A percentile compares a stretch with the other conserved stretches of the same genome.
phyloP scores from a whole-genome alignment of 2,113 vertebrate genomes.

The Neogale vison region DNA sequence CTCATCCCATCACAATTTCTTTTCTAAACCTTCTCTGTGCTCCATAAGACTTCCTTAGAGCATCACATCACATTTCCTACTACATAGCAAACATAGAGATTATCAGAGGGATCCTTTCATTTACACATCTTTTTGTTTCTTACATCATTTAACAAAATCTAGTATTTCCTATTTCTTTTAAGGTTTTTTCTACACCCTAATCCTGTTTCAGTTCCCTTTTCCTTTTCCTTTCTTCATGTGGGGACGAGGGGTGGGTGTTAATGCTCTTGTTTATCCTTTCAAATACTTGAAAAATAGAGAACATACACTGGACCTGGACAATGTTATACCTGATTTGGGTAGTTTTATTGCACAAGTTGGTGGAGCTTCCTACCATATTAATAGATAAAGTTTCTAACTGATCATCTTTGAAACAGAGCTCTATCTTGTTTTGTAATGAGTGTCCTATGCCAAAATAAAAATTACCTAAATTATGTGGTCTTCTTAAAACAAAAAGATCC shows the following conservation, averaged over 20 bases:
- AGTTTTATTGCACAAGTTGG: not conserved
- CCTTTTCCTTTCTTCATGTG: not conserved
- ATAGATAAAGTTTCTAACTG: not conserved
- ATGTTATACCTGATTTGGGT: not conserved
- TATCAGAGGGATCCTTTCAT: not conserved
- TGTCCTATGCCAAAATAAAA: not conserved
- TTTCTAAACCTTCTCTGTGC: not conserved
- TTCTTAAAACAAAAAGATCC: not conserved
- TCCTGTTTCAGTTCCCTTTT: not conserved
- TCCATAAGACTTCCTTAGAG: not conserved
- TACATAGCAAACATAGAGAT: not conserved
- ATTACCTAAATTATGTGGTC: not conserved
- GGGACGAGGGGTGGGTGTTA: not conserved
- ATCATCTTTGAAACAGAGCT: not conserved
- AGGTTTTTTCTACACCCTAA: accelerated
- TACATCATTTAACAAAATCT: not conserved
- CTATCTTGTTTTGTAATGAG: not conserved
- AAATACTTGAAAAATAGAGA: not conserved
- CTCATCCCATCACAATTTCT: not conserved
- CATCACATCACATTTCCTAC: not conserved
- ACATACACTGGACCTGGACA: not conserved
- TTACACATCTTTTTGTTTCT: not conserved
- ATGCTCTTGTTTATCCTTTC: not conserved
- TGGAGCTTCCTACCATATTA: not conserved
- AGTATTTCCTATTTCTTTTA: not conserved